Evolutionary conservation across 37 sponge, comb jelly and placozoan species (phyloP), one percentile per base, ranked within the genome.

Genomic region (Crambe crambe): DNA sequence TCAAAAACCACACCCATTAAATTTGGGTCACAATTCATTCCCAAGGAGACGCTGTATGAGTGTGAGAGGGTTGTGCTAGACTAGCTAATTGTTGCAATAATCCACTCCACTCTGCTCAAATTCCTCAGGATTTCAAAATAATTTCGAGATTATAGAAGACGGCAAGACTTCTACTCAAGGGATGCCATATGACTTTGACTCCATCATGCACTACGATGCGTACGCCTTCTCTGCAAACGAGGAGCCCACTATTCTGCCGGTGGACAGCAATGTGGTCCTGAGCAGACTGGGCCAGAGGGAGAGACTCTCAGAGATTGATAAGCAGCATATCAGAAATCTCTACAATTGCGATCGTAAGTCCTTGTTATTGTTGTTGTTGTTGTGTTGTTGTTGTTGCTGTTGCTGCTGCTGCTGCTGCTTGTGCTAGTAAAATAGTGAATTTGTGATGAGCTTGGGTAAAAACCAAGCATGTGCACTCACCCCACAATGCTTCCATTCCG

Each of bases 121-220:
- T n/a, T n/a, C n/a, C n/a, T n/a, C 38, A 85, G 86, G 80, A 43
- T 38, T 38, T 18, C 65, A 43, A 37, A 36, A 30, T 34, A 83
- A 92, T 56, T 92, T 92, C 80, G 72, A 80, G 23, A 70, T 34
- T 5, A 77, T 87, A 26, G 70, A 37, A 40, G 36, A 77, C 15
- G 32, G 35, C 67, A 23, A 75, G 17, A 54, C 85, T 0, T 80
- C 81, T 2, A 83, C 82, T 5, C 79, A 87, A 58, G 74, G 61
- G 1, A 71, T 92, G 15, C 54, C 79, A 30, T 92, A 92, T 58
- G 93, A 92, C 72, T 88, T 47, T 68, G 43, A 70, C n/a, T 92
- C 93, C 39, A 59, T 92, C 37, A 92, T 92, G 93, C 93, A 92
- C 70, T 92, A 92, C 40, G 57, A 76, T 21, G 69, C 85, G 35